Evolutionary conservation across 2,888 invertebrate genomes (phyloP).

Genomic region (Hesperia comma): DNA sequence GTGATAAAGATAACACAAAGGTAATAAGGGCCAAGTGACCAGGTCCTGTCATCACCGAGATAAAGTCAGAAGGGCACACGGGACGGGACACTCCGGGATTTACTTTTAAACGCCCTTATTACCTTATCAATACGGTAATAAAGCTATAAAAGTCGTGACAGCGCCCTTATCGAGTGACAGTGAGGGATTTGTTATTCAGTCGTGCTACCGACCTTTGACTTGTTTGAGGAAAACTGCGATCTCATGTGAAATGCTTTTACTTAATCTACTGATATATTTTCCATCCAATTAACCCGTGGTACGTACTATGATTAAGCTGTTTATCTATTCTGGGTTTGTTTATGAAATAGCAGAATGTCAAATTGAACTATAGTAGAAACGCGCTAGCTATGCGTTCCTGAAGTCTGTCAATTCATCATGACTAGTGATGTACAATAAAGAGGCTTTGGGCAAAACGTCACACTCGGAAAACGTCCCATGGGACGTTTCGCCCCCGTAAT

Average conservation of each 20-base stretch:
- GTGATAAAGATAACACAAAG: no score
- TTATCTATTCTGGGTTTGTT: background rate
- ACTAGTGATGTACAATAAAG: no score
- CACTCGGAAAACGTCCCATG: no score
- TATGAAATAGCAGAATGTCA: no score
- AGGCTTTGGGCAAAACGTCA: no score
- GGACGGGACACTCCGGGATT: background rate
- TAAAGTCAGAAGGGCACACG: background rate
- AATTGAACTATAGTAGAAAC: no score
- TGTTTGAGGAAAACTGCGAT: slow-evolving; percentile 17
- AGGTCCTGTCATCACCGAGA: no score
- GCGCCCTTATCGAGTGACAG: slow-evolving; percentile 25
- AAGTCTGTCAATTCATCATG: no score
- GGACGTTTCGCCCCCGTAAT: no score
- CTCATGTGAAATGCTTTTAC: slow-evolving; percentile 15
- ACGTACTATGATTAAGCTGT: background rate
- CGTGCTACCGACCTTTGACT: slow-evolving; percentile 9
- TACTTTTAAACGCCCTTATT: slow-evolving; percentile 8
- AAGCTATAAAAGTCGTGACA: slow-evolving; percentile 18
- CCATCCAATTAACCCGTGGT: background rate
- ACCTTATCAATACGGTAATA: slow-evolving; percentile 16
- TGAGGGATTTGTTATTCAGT: slow-evolving; percentile 17
- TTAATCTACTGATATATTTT: background rate
- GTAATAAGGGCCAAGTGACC: no score
- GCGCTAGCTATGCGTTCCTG: no score